phyloP scores from a whole-genome alignment of 2,113 vertebrate species.

The Trinectes maculatus region DNA sequence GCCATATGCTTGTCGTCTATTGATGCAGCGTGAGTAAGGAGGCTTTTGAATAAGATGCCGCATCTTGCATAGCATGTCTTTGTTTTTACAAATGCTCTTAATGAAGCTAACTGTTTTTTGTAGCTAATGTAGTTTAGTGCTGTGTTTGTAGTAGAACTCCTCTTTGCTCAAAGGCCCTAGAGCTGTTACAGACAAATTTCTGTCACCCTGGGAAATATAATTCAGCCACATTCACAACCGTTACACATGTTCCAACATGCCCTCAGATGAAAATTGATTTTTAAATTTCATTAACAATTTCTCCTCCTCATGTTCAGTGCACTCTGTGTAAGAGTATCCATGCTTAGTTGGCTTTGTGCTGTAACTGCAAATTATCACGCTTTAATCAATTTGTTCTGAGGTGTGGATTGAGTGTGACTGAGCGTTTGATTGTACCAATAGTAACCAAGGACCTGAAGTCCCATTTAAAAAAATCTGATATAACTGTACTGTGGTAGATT shows the following conservation, averaged over 20 bases:
- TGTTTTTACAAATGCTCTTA: conserved; percentile 37
- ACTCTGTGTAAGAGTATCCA: conserved; percentile 20
- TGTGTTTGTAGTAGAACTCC: conserved; percentile 29
- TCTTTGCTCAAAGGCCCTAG: conserved; percentile 32
- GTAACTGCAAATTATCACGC: conserved; percentile 58
- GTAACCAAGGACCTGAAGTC: background rate
- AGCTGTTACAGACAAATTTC: conserved; percentile 35
- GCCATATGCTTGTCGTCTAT: conserved; percentile 7
- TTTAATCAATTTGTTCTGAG: conserved; percentile 46
- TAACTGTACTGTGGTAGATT: background rate
- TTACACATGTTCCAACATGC: conserved; percentile 40
- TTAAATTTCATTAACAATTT: conserved; percentile 63
- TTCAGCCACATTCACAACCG: conserved; percentile 38
- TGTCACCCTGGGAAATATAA: conserved; percentile 46
- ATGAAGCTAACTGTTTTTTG: conserved; percentile 20
- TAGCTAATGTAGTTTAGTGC: conserved; percentile 48
- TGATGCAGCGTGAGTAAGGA: conserved; percentile 14
- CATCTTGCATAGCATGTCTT: conserved; percentile 7
- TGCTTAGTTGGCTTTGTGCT: conserved; percentile 27
- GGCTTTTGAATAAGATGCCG: conserved; percentile 21
- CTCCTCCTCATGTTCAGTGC: conserved; percentile 28
- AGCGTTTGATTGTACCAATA: conserved; percentile 2
- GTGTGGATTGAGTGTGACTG: conserved; percentile 15
- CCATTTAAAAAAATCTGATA: background rate
- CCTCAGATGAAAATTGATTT: conserved; percentile 65